Base-by-base conservation (phyloP, 2,888 invertebrate species). In the Ichneumoninae sp. region DNA sequence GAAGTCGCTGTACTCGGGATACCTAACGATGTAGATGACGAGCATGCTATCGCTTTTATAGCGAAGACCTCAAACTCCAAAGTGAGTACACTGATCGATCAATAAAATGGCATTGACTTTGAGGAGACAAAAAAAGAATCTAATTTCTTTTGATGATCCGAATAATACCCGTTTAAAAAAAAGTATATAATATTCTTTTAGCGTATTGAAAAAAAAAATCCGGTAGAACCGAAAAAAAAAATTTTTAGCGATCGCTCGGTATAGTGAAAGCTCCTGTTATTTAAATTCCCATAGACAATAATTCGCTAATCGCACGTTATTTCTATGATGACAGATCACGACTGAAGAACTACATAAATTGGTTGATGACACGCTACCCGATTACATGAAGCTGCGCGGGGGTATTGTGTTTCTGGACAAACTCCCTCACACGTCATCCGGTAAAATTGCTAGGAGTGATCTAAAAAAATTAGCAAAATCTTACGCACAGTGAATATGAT, bases 31-130 rank as follows among this genome's bases (percentile, higher is more conserved):
- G 65, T 83, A 0, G 92, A 93, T n/a, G 85, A 88, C 3, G 91
- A 93, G 36, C 90, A 90, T 33, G 92, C 92, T 0, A 75, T 93
- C 69, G 94, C 92, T 52, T 93, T 92, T 57, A 87, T 93, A 19
- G 84, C 80, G 2, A 90, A 82, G 74, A 82, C 76, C 0, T 5
- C 78, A 8, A 44, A 65, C 76, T 70, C 73, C 4, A 70, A 47
- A 50, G 86, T 86, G n/a, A 79, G 77, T 70, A 50, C 13, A 40
- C 26, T 8, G 36, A 52, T 77, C 40, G 36, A 16, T 47, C 19
- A 47, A 54, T 16, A 10, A 4, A 73, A 65, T 65, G 5, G 8
- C 7, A n/a, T 30, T 54, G 33, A 50, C 16, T 40, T 33, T 71
- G 16, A 68, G 30, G 50, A 33, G 10, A 71, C 8, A 22, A 26